Evolutionary conservation across 2,113 vertebrate genomes (phyloP).

Genomic region (Hippocampus barbouri): DNA sequence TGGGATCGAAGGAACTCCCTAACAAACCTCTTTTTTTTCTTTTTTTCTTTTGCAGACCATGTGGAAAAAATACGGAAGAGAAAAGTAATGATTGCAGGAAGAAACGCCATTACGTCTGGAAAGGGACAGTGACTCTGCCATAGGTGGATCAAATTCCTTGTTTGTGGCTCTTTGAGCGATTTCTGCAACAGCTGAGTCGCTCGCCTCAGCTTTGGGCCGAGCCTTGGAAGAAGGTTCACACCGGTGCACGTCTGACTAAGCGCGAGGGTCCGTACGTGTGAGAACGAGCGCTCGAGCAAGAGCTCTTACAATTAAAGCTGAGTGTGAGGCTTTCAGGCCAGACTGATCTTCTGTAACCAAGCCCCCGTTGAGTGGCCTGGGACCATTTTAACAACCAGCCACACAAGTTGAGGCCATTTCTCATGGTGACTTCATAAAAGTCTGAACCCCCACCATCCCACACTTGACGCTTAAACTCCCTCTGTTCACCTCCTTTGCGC

Average conservation of each 20-base stretch:
- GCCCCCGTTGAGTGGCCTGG: conserved; percentile 41
- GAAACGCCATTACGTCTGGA: too few relatives aligned
- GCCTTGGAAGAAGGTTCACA: neutral
- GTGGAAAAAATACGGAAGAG: neutral
- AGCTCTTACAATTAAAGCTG: conserved; percentile 54
- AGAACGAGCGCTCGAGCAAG: conserved; percentile 6
- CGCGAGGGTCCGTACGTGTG: conserved; percentile 1
- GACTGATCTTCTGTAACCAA: conserved; percentile 45
- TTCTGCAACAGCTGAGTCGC: neutral
- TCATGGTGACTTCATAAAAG: conserved; percentile 66
- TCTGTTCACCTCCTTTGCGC: neutral
- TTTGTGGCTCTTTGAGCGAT: neutral
- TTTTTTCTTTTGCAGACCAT: too few relatives aligned
- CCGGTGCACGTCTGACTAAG: neutral
- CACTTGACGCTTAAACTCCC: conserved; percentile 17
- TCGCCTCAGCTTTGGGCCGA: neutral
- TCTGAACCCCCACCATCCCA: conserved; percentile 21
- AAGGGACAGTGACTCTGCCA: too few relatives aligned
- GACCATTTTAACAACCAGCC: conserved; percentile 57
- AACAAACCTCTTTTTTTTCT: too few relatives aligned
- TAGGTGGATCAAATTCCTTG: neutral
- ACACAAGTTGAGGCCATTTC: conserved; percentile 65
- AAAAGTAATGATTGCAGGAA: neutral
- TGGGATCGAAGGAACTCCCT: too few relatives aligned
- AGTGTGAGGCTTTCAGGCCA: conserved; percentile 44